Base-by-base conservation (phyloP, 2,888 invertebrate genomes). In the Pyrocoelia pectoralis region DNA sequence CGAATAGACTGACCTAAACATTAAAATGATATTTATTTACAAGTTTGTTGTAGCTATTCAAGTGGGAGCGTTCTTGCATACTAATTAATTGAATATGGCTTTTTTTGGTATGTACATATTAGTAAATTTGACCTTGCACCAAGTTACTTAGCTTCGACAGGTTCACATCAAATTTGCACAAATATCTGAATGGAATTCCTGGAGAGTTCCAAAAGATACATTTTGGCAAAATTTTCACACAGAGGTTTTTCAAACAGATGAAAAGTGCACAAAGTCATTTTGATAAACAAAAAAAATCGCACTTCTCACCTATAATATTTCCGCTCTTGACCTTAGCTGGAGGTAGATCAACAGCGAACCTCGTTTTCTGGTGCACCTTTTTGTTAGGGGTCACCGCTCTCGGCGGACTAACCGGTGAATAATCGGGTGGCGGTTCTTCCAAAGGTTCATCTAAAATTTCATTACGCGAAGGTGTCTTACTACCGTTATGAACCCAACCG, bases 1-100 rank as follows among this genome's bases (percentile, higher is more conserved):
- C 93, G 85, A 73, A 93, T 89, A 14, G 93, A 93, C 76, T 93
- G 92, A 52, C 93, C 92, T 76, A 91, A 89, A 65, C 61, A 52
- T 14, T 33, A n/a, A 41, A 57, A 56, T 53, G 52, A 50, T 53
- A 60, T 60, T 55, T 55, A 41, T 54, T 49, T 33, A 33, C 33
- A 33, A 43, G 46, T 50, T 41, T 49, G 51, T 49, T 24, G 46
- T 43, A 58, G 63, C 58, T 55, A 63, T 63, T 55, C 28, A 54
- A 53, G 63, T 63, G 55, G 63, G 63, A 63, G 63, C 43, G 63
- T 29, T 53, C 24, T 29, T 50, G 49, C 40, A 51, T 61, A 56
- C 40, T 48, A 63, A 59, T 59, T 51, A 54, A 33, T 52, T 40
- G 54, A 29, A 55, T 43, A 18, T 29, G 18, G 5, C 6, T 41